Base-by-base conservation (phyloP, 2,113 vertebrate genomes). In the Emydocephalus ijimae region DNA sequence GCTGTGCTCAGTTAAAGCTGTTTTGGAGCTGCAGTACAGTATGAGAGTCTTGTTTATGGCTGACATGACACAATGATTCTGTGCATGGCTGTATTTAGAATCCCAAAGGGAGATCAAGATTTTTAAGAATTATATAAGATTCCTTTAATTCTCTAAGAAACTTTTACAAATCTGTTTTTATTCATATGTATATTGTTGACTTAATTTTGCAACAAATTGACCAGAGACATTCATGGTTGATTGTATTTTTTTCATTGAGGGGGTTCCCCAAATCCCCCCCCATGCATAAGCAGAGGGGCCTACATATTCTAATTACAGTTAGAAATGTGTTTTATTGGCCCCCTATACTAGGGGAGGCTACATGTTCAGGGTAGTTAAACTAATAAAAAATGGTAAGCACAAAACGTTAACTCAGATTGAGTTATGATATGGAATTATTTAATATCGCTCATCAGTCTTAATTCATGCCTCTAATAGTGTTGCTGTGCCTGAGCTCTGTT, bases 1-100 rank as follows among this genome's bases (percentile, higher is more conserved):
- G 96, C 96, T 96, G 95, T 93, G 88, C 93, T 96, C 93, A n/a
- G 39, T 89, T 92, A 59, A 93, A 20, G 92, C 85, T 1, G 48
- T 4, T 93, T 92, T 81, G 92, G 91, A 95, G 91, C 20, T 74
- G 69, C 89, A 86, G 48, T 93, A 95, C 93, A 89, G 91, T 92
- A 94, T 81, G 81, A 92, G 69, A 18, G 90, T 26, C 91, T 95
- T 94, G 74, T 88, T 4, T 87, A 95, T 93, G 34, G 23, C 23
- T 56, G 3, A 0, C 50, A 43, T 90, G 50, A 15, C 93, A 43
- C 92, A 0, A 0, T 87, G 23, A 93, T 92, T 3, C 4, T 91
- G 14, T 89, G 89, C 90, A 59, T 45, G 55, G 69, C 69, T 86
- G 39, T 20, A 92, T 23, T 20, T 24, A 59, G 48, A 48, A 90